phyloP scores from a whole-genome alignment of 2,888 invertebrate genomes.

The Melipona beecheii region DNA sequence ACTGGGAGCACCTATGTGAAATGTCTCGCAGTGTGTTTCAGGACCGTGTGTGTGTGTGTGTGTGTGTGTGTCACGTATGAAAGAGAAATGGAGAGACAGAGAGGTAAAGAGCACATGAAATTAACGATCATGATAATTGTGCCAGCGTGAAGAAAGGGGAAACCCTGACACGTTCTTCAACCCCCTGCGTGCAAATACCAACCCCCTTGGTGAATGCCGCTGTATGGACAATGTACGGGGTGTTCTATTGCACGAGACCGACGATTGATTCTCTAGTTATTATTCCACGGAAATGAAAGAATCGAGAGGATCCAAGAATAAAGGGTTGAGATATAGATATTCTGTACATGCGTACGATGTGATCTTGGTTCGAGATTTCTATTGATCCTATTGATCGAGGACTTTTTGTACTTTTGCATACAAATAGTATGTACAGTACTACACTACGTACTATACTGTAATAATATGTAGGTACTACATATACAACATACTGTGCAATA shows the following conservation, averaged over 20 bases:
- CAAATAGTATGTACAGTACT: too few species aligned
- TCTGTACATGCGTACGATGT: too few species aligned
- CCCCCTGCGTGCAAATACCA: constrained; percentile 44
- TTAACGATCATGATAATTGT: constrained; percentile 68
- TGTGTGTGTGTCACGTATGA: not conserved
- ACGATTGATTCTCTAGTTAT: not conserved
- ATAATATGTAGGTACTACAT: too few species aligned
- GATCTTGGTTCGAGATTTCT: not conserved
- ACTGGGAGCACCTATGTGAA: constrained; percentile 8
- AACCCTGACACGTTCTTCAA: constrained; percentile 51
- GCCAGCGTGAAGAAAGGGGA: constrained; percentile 61
- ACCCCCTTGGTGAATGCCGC: constrained; percentile 16
- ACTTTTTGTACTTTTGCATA: not conserved
- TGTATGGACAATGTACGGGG: constrained; percentile 32
- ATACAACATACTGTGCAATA: too few species aligned
- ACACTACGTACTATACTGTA: too few species aligned
- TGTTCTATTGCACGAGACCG: not conserved
- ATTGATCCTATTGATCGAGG: not conserved
- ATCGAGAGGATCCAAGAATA: not conserved
- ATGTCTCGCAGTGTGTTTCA: not conserved
- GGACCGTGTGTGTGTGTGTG: not conserved
- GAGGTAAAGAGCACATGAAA: constrained; percentile 22
- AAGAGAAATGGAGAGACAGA: not conserved
- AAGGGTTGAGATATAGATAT: not conserved
- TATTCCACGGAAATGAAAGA: not conserved